Evolutionary conservation across 2,797 vertebrate genomes (phyloP), one percentile per base, ranked within the genome.

Genomic region (Philypnodon macrostomus): DNA sequence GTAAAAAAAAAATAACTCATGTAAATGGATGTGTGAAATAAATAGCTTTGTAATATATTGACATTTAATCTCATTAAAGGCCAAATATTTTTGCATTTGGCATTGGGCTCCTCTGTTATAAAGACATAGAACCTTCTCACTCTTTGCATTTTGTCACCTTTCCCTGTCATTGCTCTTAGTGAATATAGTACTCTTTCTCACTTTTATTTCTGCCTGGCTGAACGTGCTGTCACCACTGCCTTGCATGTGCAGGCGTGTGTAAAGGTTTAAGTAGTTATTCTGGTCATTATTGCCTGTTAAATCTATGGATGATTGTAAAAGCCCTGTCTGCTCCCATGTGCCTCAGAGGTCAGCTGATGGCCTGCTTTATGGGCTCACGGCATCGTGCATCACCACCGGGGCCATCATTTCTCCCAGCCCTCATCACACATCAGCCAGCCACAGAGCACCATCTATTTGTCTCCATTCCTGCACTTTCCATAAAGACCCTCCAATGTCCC

Each of bases 361-460:
- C 76, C 86, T 87, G 84, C 86, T 94, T 95, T 93, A 93, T 91
- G 94, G 92, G 93, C 90, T 93, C 77, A 84, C 90, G 85, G 81
- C 63, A 82, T 89, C 81, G 81, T 92, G 93, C 92, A 91, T 96
- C 92, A 92, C 88, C 70, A 73, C 76, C 45, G 33, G 81, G n/a
- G 85, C 84, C 53, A 78, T 83, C 49, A 79, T 88, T 78, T 87
- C 44, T 52, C 82, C 88, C 86, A 67, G 70, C 7, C 50, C 44
- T 39, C 13, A 51, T 65, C 53, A 59, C 7, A 50, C 48, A 48
- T 84, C 86, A 87, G 85, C 88, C 73, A 85, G 53, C 61, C 79
- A 74, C 86, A 87, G 85, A 83, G 90, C 78, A 68, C 87, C 90
- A 86, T 92, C 89, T 90, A 90, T 94, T 93, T 92, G 90, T 90